These are phyloP conservation scores for Idris sp. DNA, from an alignment of 1,140 invertebrate species.

Conservation along the genomic window DNA sequence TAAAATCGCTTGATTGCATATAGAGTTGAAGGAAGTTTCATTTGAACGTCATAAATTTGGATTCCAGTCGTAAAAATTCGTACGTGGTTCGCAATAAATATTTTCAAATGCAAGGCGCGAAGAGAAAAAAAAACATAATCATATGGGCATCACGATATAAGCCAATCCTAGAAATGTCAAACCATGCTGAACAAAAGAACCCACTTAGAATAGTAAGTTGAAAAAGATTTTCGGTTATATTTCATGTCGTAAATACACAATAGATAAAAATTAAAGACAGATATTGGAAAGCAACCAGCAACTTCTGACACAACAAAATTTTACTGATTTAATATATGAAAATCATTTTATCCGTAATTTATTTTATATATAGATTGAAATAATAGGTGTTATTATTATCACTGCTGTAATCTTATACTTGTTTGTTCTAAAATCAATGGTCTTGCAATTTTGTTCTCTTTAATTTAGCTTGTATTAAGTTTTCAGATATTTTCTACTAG, in stretches of 20 bases:
- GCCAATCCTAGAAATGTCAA: constrained; percentile 26
- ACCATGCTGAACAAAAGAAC: constrained; percentile 45
- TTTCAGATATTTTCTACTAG: too few species aligned
- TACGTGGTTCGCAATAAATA: constrained; percentile 41
- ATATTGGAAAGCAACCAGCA: constrained; percentile 68
- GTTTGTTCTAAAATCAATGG: too few species aligned
- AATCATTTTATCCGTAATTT: too few species aligned
- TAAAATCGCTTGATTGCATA: constrained; percentile 48
- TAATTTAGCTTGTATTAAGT: too few species aligned
- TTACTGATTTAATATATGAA: too few species aligned
- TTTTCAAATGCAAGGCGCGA: constrained; percentile 53
- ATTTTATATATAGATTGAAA: too few species aligned
- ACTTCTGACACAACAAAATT: constrained; percentile 16
- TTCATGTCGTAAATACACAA: constrained; percentile 66
- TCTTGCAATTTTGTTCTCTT: too few species aligned
- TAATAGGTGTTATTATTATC: too few species aligned
- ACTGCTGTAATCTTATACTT: too few species aligned
- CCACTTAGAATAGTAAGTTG: constrained; percentile 45
- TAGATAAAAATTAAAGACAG: constrained; percentile 73
- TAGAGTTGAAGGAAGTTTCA: constrained; percentile 34
- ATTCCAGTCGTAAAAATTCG: constrained; percentile 59
- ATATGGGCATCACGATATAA: constrained; percentile 20
- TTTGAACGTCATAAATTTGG: constrained; percentile 53
- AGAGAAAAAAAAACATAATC: constrained; percentile 39
- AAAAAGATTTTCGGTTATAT: constrained; percentile 63